A percentile compares a stretch with the other conserved stretches of the same genome.
These are phyloP conservation scores for Epinephelus fuscoguttatus DNA, from an alignment of 2,113 vertebrate species.

Conservation along the genomic window DNA sequence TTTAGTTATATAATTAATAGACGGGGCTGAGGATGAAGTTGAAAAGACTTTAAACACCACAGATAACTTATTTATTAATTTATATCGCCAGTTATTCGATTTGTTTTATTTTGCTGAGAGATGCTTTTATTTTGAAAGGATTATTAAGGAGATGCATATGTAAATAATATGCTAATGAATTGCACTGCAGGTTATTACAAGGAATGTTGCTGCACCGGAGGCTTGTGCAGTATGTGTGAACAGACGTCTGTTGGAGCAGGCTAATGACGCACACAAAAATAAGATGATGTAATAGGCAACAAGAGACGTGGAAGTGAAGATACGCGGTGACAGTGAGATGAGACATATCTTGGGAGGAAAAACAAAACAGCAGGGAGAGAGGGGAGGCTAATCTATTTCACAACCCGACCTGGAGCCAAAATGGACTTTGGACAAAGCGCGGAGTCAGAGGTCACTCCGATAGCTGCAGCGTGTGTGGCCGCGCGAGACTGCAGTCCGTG, in stretches of 20 bases:
- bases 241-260: not conserved
- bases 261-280: not conserved
- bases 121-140: conserved; percentile 48
- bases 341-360: not conserved
- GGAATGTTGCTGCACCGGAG: not conserved
- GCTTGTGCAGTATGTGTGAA: not conserved
- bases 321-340: not conserved
- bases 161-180: not conserved
- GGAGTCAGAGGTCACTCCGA: conserved; percentile 74
- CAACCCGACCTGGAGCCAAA: conserved; percentile 40
- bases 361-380: not conserved
- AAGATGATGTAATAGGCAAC: not conserved
- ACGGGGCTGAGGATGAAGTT: not conserved
- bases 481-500: not conserved
- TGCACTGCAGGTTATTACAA: not conserved
- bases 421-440: conserved; percentile 72
- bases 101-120: not conserved
- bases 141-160: not conserved
- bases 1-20: not conserved
- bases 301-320: too few relatives aligned
- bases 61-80: not conserved
- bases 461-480: conserved; percentile 62
- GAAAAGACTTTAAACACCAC: not conserved
- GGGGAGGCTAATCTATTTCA: conserved; percentile 48
- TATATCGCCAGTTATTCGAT: not conserved